Conservation (phyloP, 2,888 invertebrate species). For the Carcina quercana region DNA sequence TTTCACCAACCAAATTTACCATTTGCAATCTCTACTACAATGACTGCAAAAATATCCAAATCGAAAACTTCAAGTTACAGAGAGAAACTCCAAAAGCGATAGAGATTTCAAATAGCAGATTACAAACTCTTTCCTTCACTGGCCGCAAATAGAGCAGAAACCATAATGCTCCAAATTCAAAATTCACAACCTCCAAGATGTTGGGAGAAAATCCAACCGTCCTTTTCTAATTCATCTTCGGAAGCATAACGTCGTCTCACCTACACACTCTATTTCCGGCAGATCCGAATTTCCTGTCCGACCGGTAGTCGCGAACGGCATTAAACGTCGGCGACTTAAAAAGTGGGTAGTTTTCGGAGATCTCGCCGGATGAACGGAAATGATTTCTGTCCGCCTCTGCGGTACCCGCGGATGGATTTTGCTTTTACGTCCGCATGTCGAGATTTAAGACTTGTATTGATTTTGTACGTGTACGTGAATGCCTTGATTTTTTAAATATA, state of each 20-base stretch:
- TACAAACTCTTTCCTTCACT: neutral
- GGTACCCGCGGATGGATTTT: conserved; percentile 28
- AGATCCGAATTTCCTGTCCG: conserved; percentile 53
- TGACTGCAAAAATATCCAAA: too few species aligned
- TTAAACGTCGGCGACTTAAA: conserved; percentile 60
- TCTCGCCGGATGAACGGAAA: conserved; percentile 59
- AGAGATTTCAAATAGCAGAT: neutral
- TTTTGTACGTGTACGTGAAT: too few species aligned
- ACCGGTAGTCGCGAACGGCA: conserved; percentile 33
- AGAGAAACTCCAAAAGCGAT: too few species aligned
- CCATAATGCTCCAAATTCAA: conserved; percentile 17
- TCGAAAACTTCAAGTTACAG: too few species aligned
- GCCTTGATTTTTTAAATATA: too few species aligned
- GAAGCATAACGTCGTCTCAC: conserved; percentile 36
- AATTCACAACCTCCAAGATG: conserved; percentile 25
- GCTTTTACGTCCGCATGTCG: too few species aligned
- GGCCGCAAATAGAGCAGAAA: neutral
- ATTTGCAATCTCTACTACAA: too few species aligned
- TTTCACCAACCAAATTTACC: too few species aligned
- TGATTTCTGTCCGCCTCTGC: conserved; percentile 54
- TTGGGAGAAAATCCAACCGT: conserved; percentile 21
- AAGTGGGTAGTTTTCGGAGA: conserved; percentile 63
- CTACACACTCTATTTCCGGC: conserved; percentile 66
- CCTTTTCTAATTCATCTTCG: conserved; percentile 25
- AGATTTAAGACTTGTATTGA: too few species aligned